phyloP scores from a whole-genome alignment of 92 coral and sea anemone species.

The Epizoanthus ramosus region DNA sequence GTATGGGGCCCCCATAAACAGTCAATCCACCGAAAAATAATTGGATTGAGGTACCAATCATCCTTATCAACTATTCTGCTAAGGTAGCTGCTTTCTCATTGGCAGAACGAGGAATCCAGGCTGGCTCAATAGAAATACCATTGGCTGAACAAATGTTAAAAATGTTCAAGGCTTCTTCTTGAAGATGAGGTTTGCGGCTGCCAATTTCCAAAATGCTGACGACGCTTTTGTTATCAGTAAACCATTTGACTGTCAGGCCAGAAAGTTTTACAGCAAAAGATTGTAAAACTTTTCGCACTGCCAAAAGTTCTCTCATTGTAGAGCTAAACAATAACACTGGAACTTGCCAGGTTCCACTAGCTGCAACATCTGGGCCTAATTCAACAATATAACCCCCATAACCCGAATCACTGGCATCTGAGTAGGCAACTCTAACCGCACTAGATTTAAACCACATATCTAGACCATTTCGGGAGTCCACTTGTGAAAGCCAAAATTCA shows the following conservation, averaged over 20 bases:
- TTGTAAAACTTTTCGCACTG: constrained; percentile 38
- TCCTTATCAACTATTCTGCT: constrained; percentile 55
- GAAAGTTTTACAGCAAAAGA: constrained; percentile 38
- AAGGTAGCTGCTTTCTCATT: constrained; percentile 50
- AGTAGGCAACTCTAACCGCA: constrained; percentile 39
- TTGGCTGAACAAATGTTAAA: background rate
- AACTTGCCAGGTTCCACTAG: constrained; percentile 20
- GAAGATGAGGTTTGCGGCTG: constrained; percentile 45
- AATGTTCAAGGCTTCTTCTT: constrained; percentile 43
- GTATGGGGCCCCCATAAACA: constrained; percentile 59
- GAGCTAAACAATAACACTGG: background rate
- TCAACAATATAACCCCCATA: constrained; percentile 52
- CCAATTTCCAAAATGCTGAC: constrained; percentile 57
- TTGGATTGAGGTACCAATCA: constrained; percentile 53
- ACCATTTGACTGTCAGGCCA: constrained; percentile 64
- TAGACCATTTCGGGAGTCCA: constrained; percentile 32
- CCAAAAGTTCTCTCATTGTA: constrained; percentile 12
- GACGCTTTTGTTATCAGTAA: constrained; percentile 61
- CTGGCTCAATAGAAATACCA: constrained; percentile 33
- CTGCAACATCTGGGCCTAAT: constrained; percentile 31
- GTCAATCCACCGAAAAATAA: constrained; percentile 37
- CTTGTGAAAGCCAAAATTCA: constrained; percentile 16
- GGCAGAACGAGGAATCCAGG: constrained; percentile 52
- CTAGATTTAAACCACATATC: constrained; percentile 51
- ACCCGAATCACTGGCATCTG: constrained; percentile 37